phyloP scores from a whole-genome alignment of 1,140 invertebrate genomes.

The Drosophila ohnishii region DNA sequence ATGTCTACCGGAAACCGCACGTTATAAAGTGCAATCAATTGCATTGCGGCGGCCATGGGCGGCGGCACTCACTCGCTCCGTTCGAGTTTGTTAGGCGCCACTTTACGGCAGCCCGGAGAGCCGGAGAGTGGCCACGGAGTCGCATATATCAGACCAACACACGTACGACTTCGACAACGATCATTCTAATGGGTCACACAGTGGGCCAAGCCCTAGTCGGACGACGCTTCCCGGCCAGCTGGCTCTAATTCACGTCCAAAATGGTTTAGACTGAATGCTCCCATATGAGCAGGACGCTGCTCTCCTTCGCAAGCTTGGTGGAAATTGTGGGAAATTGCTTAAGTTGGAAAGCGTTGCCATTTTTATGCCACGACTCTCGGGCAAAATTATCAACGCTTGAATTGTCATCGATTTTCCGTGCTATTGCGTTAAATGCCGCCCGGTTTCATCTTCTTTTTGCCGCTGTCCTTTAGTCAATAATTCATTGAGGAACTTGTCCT shows the following conservation, averaged over 20 bases:
- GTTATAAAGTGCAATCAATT: slow-evolving; percentile 82
- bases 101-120: slow-evolving; percentile 58
- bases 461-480: slow-evolving; percentile 62
- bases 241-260: slow-evolving; percentile 58
- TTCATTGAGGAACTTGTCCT: slow-evolving; percentile 59
- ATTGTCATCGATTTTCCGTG: slow-evolving; percentile 82
- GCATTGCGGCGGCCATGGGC: slow-evolving; percentile 71
- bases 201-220: slow-evolving; percentile 53
- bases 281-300: slow-evolving; percentile 65
- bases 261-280: slow-evolving; percentile 63
- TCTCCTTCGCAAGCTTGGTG: slow-evolving; percentile 31
- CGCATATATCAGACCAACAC: slow-evolving; percentile 64
- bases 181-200: slow-evolving; percentile 81
- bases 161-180: slow-evolving; percentile 79
- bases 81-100: slow-evolving; percentile 73
- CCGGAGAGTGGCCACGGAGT: slow-evolving; percentile 32
- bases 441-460: slow-evolving; percentile 19
- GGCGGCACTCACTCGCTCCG: slow-evolving; percentile 20
- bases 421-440: slow-evolving; percentile 73
- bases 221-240: slow-evolving; percentile 34
- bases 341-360: slow-evolving; percentile 77
- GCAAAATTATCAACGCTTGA: slow-evolving; percentile 79
- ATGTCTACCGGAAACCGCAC: slow-evolving; percentile 81
- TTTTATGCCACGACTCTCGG: slow-evolving; percentile 60
- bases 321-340: slow-evolving; percentile 78